Evolutionary conservation across 2,113 vertebrate species (phyloP), one percentile per base, ranked within the genome.

Genomic region (Mus spicilegus): DNA sequence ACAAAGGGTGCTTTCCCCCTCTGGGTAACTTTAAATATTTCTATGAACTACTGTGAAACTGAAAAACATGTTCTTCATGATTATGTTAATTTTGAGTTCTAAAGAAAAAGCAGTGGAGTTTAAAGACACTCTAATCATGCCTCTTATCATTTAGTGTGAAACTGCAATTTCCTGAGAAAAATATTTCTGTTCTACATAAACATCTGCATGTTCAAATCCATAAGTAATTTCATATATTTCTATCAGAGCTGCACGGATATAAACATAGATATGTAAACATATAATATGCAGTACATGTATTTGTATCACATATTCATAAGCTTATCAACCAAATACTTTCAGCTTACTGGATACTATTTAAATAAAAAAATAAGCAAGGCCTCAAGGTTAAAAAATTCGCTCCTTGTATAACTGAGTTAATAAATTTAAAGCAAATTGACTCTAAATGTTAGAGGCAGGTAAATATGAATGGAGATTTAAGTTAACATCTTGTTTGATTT

Each of bases 131-230:
- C 65, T 36, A 85, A 75, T 42, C 11, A 73, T 7, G 26, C 51
- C 75, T 77, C n/a, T 80, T 36, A 87, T n/a, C 12, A 24, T 36
- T 85, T 51, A 24, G 73, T 42, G 12, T 33, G 73, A 95, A 95
- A 87, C 3, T 80, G 49, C 54, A 95, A 90, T 97, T 98, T 96
- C 76, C 77, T 92, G 92, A 67, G 56, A 70, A 96, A 81, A 7
- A 78, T 12, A 75, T n/a, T 46, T 69, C 33, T 65, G 92, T 76
- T 63, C 63, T 91, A 73, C 14, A 88, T 49, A 89, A 12, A 39
- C 19, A 87, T 30, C 75, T 5, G 75, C 19, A 70, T 46, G 75
- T 22, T 82, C 24, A 86, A 70, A 3, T 12, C 36, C 28, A 75
- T 12, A 63, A 92, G 3, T 69, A 63, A 95, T 70, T 51, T 65